phyloP scores from a whole-genome alignment of 2,888 invertebrate species.

The Nasonovia ribisnigri region DNA sequence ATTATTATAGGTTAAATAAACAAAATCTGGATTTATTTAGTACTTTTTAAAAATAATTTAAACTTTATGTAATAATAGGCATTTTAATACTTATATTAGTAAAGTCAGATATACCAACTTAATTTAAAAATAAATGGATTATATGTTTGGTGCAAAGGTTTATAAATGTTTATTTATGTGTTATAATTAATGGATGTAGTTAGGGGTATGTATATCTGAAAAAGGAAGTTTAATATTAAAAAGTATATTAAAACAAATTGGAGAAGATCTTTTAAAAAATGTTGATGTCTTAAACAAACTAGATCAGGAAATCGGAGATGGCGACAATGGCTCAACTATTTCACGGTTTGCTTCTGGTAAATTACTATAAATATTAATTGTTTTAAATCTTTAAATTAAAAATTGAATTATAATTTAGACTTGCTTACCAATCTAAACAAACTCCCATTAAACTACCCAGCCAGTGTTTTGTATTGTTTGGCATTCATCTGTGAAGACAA shows the following conservation, averaged over 20 bases:
- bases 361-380: neutral
- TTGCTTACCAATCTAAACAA: conserved; percentile 37
- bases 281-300: conserved; percentile 76
- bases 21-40: neutral
- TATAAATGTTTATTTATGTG: neutral
- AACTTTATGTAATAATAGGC: neutral
- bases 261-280: conserved; percentile 74
- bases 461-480: conserved; percentile 62
- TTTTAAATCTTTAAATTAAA: neutral
- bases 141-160: neutral
- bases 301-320: conserved; percentile 76
- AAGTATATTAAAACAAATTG: conserved; percentile 71
- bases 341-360: conserved; percentile 73
- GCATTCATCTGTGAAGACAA: conserved; percentile 74
- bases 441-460: conserved; percentile 64
- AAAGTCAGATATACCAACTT: neutral
- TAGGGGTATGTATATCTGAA: conserved; percentile 51
- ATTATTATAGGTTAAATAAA: neutral
- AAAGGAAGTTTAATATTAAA: conserved; percentile 67
- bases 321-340: conserved; percentile 77
- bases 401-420: conserved; percentile 43
- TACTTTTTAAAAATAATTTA: too few relatives aligned
- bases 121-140: neutral
- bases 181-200: neutral
- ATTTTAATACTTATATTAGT: neutral